Percentiles rank a stretch among this genome's conserved stretches.
Evolutionary conservation across 2,888 invertebrate genomes (phyloP).

Genomic region (Pegoplata infirma): DNA sequence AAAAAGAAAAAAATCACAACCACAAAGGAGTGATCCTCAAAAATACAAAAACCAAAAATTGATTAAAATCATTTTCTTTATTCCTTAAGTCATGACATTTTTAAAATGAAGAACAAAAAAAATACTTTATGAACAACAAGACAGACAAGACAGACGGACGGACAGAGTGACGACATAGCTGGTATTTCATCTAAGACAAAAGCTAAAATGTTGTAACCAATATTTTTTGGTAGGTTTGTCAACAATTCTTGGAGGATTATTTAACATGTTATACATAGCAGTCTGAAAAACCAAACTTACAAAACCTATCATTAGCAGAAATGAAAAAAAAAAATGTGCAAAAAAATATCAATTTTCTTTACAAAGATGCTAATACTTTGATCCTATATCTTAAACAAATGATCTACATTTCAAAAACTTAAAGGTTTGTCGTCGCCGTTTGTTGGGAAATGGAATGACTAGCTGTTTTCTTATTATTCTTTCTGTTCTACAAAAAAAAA

Average conservation of each 20-base stretch:
- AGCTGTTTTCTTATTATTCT: too few relatives aligned
- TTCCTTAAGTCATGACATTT: constrained; percentile 56
- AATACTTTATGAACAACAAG: constrained; percentile 32
- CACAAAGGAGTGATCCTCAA: constrained; percentile 66
- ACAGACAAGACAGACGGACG: background rate
- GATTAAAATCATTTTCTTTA: constrained; percentile 65
- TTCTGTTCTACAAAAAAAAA: constrained; percentile 16
- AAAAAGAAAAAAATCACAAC: constrained; percentile 59
- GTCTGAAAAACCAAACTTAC: constrained; percentile 45
- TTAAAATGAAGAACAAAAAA: constrained; percentile 6
- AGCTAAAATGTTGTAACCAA: constrained; percentile 47
- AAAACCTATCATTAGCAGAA: constrained; percentile 52
- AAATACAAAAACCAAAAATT: constrained; percentile 54
- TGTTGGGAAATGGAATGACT: background rate
- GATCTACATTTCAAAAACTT: constrained; percentile 59
- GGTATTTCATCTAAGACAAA: background rate
- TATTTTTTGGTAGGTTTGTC: constrained; percentile 64
- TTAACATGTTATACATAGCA: constrained; percentile 51
- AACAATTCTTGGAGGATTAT: constrained; percentile 61
- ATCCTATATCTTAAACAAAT: constrained; percentile 60
- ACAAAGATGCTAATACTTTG: constrained; percentile 59
- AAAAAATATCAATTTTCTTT: constrained; percentile 62
- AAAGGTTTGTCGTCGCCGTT: constrained; percentile 54
- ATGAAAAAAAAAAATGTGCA: constrained; percentile 11
- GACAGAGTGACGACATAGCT: background rate